Conservation (phyloP, 2,888 invertebrate genomes). For the Drosophila ustulata region DNA sequence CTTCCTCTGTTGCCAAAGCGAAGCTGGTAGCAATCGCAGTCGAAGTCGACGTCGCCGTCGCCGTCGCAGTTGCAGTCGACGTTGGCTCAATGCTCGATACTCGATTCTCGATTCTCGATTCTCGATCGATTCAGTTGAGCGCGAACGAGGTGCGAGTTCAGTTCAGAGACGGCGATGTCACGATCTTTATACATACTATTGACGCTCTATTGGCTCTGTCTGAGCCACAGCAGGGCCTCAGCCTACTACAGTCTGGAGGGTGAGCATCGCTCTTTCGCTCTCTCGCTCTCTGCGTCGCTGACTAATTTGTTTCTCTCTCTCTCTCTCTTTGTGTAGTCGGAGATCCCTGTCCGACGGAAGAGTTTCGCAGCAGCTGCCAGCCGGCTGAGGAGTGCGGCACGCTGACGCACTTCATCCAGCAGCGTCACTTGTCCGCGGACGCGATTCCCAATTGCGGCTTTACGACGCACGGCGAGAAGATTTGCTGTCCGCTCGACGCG, state of each 20-base stretch:
- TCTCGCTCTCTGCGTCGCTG: background rate
- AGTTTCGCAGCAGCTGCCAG: constrained; percentile 62
- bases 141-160: constrained; percentile 44
- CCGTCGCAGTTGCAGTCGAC: background rate
- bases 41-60: background rate
- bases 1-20: constrained; percentile 11
- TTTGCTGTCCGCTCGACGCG: constrained; percentile 57
- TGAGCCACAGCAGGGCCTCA: constrained; percentile 32
- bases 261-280: constrained; percentile 24
- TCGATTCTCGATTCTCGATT: constrained; percentile 15
- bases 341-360: constrained; percentile 59
- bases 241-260: constrained; percentile 60
- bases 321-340: constrained; percentile 47
- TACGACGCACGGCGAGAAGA: constrained; percentile 56
- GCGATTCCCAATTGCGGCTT: constrained; percentile 52
- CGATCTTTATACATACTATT: constrained; percentile 21
- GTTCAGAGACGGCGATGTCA: constrained; percentile 35
- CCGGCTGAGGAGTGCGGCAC: constrained; percentile 42
- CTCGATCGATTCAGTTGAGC: constrained; percentile 38
- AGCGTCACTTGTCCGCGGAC: constrained; percentile 21
- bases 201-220: constrained; percentile 29
- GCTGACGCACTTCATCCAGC: constrained; percentile 32
- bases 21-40: constrained; percentile 1
- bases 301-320: background rate
- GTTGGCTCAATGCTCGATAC: background rate